phyloP scores from a whole-genome alignment of 2,113 vertebrate species.

The Gymnorhina tibicen region DNA sequence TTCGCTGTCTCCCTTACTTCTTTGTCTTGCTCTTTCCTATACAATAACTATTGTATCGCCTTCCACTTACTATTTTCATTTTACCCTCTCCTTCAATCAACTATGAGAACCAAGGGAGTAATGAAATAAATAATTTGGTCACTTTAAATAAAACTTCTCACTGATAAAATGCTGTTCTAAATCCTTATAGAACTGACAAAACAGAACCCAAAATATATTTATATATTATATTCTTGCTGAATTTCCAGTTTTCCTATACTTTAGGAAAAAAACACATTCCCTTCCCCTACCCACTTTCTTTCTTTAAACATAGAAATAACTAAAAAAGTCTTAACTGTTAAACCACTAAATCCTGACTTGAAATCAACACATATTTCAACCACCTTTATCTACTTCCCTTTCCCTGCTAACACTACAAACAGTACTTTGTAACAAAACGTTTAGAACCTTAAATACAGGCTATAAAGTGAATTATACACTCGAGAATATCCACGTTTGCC shows the following conservation, averaged over 20 bases:
- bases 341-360: neutral
- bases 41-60: no score
- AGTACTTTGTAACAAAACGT: neutral
- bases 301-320: neutral
- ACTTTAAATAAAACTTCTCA: neutral
- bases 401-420: neutral
- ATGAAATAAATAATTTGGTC: neutral
- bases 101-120: neutral
- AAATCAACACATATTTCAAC: neutral
- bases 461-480: neutral
- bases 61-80: neutral
- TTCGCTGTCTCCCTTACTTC: neutral
- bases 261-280: neutral
- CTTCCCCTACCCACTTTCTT: neutral
- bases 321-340: neutral
- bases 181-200: neutral
- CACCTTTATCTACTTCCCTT: neutral
- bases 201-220: neutral
- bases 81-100: neutral
- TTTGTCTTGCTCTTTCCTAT: neutral
- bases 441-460: neutral
- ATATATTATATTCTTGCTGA: neutral
- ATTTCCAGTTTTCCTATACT: neutral
- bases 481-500: rapidly evolving
- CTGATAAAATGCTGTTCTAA: neutral